A percentile compares a stretch with the other conserved stretches of the same genome.
Conservation (phyloP, 2,113 vertebrate genomes). For the Polyodon spathula region DNA sequence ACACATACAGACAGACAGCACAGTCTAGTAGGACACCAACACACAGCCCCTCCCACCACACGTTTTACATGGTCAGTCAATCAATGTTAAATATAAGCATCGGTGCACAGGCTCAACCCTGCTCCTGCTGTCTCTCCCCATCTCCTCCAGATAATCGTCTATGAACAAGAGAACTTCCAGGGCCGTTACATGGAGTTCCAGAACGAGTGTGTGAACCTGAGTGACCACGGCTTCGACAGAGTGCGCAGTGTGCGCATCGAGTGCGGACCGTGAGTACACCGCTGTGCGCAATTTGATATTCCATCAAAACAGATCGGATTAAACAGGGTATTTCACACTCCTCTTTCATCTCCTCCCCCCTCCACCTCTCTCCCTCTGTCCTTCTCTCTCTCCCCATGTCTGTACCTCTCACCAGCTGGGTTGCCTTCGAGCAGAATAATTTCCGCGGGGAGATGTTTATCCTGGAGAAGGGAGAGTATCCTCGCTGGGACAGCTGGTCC, state of each 20-base stretch:
- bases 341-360: constrained; percentile 7
- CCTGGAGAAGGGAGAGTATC: constrained; percentile 92
- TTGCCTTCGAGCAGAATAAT: constrained; percentile 85
- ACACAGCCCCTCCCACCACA: too few species aligned
- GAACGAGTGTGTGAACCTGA: constrained; percentile 78
- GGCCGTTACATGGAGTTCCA: constrained; percentile 79
- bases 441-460: constrained; percentile 94
- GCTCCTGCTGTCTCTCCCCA: constrained; percentile 4
- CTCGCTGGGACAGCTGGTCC: constrained; percentile 93
- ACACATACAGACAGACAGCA: too few species aligned
- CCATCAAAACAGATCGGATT: too few species aligned
- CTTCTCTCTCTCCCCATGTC: constrained; percentile 18
- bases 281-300: constrained; percentile 1
- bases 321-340: too few species aligned
- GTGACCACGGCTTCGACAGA: constrained; percentile 72
- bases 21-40: too few species aligned
- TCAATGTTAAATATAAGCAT: background rate
- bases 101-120: too few species aligned
- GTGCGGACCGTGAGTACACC: constrained; percentile 90
- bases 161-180: constrained; percentile 94
- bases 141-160: constrained; percentile 69
- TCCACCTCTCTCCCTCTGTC: constrained; percentile 14
- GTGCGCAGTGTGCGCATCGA: constrained; percentile 82
- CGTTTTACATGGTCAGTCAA: background rate
- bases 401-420: constrained; percentile 63